Percentiles rank a stretch among this genome's conserved stretches.
Evolutionary conservation across 1,140 invertebrate species (phyloP).

Genomic region (Cyclina sinensis): DNA sequence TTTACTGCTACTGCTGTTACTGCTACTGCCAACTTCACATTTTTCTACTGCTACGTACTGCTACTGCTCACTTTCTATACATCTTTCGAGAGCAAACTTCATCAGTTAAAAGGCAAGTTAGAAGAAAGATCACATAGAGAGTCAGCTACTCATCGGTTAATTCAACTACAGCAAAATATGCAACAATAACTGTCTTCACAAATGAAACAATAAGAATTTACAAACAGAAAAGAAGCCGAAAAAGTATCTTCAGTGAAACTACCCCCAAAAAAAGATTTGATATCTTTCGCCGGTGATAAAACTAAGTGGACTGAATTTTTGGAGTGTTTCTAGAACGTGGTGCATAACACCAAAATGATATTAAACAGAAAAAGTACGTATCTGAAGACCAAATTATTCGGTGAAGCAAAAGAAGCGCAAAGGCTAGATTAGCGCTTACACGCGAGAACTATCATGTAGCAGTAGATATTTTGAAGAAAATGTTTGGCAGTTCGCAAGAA

Average conservation of each 20-base stretch:
- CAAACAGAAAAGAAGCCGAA: not conserved
- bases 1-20: no score
- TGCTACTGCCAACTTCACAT: no score
- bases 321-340: not conserved
- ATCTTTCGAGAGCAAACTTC: not conserved
- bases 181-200: not conserved
- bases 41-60: no score
- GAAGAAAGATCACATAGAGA: not conserved
- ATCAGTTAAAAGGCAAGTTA: not conserved
- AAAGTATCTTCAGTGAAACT: not conserved
- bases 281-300: not conserved
- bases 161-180: slow-evolving; percentile 24
- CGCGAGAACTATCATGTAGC: not conserved
- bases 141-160: not conserved
- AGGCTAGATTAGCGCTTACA: no score
- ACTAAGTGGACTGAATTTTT: slow-evolving; percentile 2
- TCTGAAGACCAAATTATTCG: not conserved
- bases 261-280: not conserved
- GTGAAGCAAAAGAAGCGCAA: not conserved
- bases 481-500: not conserved
- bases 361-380: slow-evolving; percentile 5
- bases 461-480: not conserved
- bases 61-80: no score
- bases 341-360: not conserved
- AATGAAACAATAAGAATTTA: not conserved